Conservation (phyloP, 2,113 vertebrate genomes). For the Diadophis punctatus region DNA sequence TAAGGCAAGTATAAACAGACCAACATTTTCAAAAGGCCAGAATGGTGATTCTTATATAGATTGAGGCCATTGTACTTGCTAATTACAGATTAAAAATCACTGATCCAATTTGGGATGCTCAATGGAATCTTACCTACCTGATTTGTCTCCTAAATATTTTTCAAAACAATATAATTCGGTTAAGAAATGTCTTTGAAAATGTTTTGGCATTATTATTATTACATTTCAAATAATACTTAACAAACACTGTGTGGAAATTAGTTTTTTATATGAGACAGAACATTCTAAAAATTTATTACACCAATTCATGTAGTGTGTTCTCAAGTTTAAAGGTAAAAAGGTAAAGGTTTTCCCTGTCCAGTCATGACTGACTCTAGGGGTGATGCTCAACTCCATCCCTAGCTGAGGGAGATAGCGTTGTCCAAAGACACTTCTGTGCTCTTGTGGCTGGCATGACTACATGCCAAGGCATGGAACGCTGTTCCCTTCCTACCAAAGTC, state of each 20-base stretch:
- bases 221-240: neutral
- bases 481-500: too few species aligned
- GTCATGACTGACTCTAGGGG: too few species aligned
- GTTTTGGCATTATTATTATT: neutral
- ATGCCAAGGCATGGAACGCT: too few species aligned
- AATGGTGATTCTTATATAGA: neutral
- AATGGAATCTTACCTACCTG: neutral
- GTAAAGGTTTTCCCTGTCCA: too few species aligned
- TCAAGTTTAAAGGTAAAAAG: neutral
- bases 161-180: neutral
- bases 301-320: neutral
- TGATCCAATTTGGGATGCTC: neutral
- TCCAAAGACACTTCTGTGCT: too few species aligned
- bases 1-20: neutral
- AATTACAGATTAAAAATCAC: neutral
- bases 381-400: too few species aligned
- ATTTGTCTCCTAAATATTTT: neutral
- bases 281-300: neutral
- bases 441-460: too few species aligned
- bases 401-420: too few species aligned
- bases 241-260: neutral
- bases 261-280: neutral
- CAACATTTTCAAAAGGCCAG: neutral
- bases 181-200: slow-evolving; percentile 6
- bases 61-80: neutral